Base-by-base conservation (phyloP, 2,113 vertebrate genomes). In the Gyps fulvus region DNA sequence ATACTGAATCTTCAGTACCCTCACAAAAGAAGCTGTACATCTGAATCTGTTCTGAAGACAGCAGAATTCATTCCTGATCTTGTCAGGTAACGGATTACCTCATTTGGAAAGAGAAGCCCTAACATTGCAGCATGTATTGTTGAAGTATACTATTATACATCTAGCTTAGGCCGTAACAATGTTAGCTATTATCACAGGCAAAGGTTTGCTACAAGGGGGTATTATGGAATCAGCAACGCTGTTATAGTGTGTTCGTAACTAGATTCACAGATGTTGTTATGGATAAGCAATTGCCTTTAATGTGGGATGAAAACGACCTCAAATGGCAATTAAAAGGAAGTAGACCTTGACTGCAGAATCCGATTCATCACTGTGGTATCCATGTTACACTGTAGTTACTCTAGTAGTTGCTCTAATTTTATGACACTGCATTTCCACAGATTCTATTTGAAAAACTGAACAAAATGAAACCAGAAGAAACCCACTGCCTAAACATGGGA, bases 81-180 rank as follows among this genome's bases (percentile, higher is more conserved):
- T 93, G 49, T 55, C 66, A 90, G 70, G 70, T 50, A 70, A 94
- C 83, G 67, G 55, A 89, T 67, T 71, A 93, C 50, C n/a, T 87
- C 40, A 93, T 95, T 97, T 91, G 77, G 49, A 96, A 96, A 84
- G 52, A 94, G 36, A 94, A 95, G 22, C 13, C 40, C 43, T 93
- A 82, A 89, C 63, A 72, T 21, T 62, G 36, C 65, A 65, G 22
- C 61, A 80, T 45, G 25, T 58, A 36, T 43, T 89, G 67, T 5
- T 80, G 6, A 72, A 90, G 52, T 72, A 88, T 42, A 71, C 34
- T 54, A 36, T 11, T 76, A 34, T 7, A 12, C 4, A 10, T 40
- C 21, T 31, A 86, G 7, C 8, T 85, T 34, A 43, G 34, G 18
- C 50, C 3, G 3, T 34, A 86, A 74, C 12, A 83, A 52, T 45